A percentile compares a stretch with the other conserved stretches of the same genome.
Conservation (phyloP, 1,140 invertebrate genomes). For the Calosoma granatense region DNA sequence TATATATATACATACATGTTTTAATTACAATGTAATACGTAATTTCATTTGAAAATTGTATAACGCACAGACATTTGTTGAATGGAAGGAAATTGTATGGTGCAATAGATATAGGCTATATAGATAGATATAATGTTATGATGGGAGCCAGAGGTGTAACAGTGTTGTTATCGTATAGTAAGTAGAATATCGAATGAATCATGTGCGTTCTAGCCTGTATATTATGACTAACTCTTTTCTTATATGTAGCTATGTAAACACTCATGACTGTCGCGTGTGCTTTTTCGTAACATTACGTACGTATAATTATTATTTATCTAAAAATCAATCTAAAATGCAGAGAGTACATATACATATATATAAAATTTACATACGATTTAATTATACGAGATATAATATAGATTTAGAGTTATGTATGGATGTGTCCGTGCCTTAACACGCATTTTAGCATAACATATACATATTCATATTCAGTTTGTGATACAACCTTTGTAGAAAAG, state of each 20-base stretch:
- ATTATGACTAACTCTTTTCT: not conserved
- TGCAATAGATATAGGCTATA: not conserved
- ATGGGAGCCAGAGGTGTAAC: not conserved
- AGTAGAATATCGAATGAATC: no score
- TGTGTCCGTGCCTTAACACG: slow-evolving; percentile 2
- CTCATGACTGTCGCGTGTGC: not conserved
- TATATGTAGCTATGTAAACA: not conserved
- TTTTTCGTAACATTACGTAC: not conserved
- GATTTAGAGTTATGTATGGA: not conserved
- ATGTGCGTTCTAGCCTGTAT: no score
- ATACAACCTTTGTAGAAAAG: not conserved
- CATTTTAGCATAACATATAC: not conserved
- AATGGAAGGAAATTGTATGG: not conserved
- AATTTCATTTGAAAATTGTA: not conserved
- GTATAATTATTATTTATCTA: not conserved
- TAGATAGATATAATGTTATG: not conserved
- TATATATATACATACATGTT: not conserved
- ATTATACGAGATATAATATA: not conserved
- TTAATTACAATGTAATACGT: not conserved
- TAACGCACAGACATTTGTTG: not conserved
- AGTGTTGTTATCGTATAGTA: no score
- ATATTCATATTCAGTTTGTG: not conserved
- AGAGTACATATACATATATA: no score
- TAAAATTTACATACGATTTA: no score
- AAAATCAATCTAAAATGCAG: no score